Percentiles rank a stretch among this genome's conserved stretches.
Conservation (phyloP, 1,140 invertebrate species). For the Penaeus chinensis region DNA sequence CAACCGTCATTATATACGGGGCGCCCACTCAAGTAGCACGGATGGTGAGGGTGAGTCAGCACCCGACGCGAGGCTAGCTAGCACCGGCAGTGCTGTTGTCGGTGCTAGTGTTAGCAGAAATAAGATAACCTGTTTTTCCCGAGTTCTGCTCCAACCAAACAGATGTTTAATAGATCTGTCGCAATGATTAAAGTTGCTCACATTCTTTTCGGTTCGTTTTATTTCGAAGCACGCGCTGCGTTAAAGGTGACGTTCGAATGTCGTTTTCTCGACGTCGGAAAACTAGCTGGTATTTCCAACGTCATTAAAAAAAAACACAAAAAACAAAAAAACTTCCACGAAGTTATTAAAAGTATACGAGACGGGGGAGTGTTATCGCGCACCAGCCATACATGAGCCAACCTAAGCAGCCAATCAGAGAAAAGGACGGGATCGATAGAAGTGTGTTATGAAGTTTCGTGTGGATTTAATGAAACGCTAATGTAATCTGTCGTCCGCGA, state of each 20-base stretch:
- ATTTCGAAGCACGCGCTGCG: neutral
- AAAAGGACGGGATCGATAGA: constrained; percentile 57
- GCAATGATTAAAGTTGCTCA: constrained; percentile 50
- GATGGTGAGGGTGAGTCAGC: constrained; percentile 55
- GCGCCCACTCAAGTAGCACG: constrained; percentile 22
- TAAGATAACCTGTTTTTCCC: constrained; percentile 54
- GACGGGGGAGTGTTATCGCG: constrained; percentile 25
- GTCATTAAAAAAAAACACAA: neutral
- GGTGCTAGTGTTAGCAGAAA: constrained; percentile 53
- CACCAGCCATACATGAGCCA: constrained; percentile 36
- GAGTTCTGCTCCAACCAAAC: constrained; percentile 56
- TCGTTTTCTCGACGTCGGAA: neutral
- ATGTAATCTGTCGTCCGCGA: constrained; percentile 48
- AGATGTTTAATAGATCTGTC: constrained; percentile 58
- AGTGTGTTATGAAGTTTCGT: constrained; percentile 59
- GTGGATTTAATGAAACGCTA: constrained; percentile 61
- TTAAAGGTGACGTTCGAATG: neutral
- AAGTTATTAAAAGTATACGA: constrained; percentile 28
- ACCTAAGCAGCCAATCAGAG: constrained; percentile 50
- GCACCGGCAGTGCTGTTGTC: constrained; percentile 49
- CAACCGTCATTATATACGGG: constrained; percentile 16
- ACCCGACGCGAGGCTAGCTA: constrained; percentile 47
- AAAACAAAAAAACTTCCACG: neutral
- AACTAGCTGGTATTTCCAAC: constrained; percentile 16
- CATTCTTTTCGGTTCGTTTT: constrained; percentile 7